Evolutionary conservation across 2,797 vertebrate genomes (phyloP), one percentile per base, ranked within the genome.

Genomic region (Echiichthys vipera): DNA sequence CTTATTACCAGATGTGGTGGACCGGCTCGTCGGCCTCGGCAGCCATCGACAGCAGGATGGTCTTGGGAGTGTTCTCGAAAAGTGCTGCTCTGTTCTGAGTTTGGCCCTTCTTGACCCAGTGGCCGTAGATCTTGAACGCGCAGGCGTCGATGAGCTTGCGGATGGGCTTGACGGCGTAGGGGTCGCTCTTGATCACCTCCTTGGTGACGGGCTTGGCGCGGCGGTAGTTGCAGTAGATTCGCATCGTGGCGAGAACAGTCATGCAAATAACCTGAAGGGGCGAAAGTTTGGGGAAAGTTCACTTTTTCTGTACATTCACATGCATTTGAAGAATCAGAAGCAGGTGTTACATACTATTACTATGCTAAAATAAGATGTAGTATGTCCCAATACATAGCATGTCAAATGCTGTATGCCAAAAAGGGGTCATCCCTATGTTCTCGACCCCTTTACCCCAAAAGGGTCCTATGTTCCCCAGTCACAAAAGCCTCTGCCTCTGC

Each of bases 61-160:
- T 94, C 83, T 99, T 99, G 55, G 98, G 96, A 15, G 96, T 98
- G 95, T 99, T 99, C 94, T 99, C 98, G 0, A 99, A 99, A 72
- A 99, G 95, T 12, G 97, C 98, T 0, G 98, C 98, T 83, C 98
- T 94, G 94, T 99, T 98, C 94, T 99, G 98, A 0, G 96, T 94
- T 83, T 98, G 97, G 17, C 98, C 98, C 73, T 99, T 99, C 94
- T 99, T 99, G 70, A 99, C 98, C 98, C 98, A 99, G 93, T 99
- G 98, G 79, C 97, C 96, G 0, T 99, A 99, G 84, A 98, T 96
- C 76, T 97, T 95, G 93, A 99, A 99, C 2, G 98, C 98, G 0
- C 96, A 98, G 53, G 95, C 97, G 0, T 99, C 98, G 0, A 99
- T 98, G 83, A 99, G 92, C 82, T 97, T 97, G 59, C 98, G 96